phyloP scores from a whole-genome alignment of 1,140 invertebrate genomes.

The Cryptotermes secundus region DNA sequence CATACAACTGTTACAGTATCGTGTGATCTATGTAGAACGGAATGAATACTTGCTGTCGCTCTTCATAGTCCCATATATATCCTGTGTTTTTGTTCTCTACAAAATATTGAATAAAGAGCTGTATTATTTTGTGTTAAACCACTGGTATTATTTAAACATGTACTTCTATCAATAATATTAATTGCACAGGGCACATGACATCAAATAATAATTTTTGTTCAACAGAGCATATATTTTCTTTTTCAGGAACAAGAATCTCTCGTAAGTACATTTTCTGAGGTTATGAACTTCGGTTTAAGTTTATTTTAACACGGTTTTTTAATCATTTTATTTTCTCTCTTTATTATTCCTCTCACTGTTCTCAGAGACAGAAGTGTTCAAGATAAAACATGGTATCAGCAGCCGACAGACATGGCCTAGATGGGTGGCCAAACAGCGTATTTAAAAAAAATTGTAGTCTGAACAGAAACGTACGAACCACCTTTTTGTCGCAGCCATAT shows the following conservation, averaged over 20 bases:
- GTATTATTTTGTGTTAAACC: too few species aligned
- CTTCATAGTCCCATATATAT: too few species aligned
- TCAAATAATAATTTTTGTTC: background rate
- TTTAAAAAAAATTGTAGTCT: too few species aligned
- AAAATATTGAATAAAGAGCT: too few species aligned
- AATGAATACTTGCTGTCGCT: background rate
- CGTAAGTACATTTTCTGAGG: slow-evolving; percentile 43
- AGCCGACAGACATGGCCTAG: too few species aligned
- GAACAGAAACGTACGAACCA: too few species aligned
- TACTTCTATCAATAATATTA: background rate
- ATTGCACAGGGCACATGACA: background rate
- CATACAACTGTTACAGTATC: background rate
- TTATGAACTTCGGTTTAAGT: background rate
- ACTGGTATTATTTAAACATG: too few species aligned
- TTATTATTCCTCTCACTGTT: slow-evolving; percentile 2
- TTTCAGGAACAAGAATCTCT: slow-evolving; percentile 47
- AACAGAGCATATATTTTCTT: slow-evolving; percentile 36
- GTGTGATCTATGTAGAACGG: background rate
- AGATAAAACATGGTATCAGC: background rate
- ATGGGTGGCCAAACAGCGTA: too few species aligned
- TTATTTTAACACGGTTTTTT: slow-evolving; percentile 22
- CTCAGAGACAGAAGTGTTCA: background rate
- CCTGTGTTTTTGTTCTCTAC: too few species aligned
- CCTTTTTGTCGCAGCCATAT: too few species aligned
- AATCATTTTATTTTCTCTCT: slow-evolving; percentile 27